A percentile compares a stretch with the other conserved stretches of the same genome.
phyloP scores from a whole-genome alignment of 2,888 invertebrate genomes.

The Neria commutata region DNA sequence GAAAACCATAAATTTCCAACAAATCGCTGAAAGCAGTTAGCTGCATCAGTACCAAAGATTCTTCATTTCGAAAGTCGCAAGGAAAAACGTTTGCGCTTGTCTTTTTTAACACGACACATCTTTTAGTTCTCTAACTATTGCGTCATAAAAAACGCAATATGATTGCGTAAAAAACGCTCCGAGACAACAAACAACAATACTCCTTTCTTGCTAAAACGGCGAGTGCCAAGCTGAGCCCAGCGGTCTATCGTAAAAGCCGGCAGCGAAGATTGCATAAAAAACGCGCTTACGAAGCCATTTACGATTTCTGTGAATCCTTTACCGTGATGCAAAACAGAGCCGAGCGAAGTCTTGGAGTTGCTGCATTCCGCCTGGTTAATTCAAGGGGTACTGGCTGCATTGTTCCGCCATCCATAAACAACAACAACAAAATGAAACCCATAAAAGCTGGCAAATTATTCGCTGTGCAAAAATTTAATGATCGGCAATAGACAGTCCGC shows the following conservation, averaged over 20 bases:
- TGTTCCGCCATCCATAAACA: constrained; percentile 4
- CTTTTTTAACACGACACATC: no score
- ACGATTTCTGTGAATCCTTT: constrained; percentile 38
- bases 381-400: constrained; percentile 10
- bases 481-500: no score
- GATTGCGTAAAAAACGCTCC: constrained; percentile 35
- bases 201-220: constrained; percentile 11
- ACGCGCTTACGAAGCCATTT: constrained; percentile 32
- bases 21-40: no score
- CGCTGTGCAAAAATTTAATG: not conserved
- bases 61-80: no score
- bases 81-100: constrained; percentile 10
- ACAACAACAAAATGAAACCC: constrained; percentile 2
- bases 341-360: constrained; percentile 21
- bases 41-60: no score
- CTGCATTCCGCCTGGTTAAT: constrained; percentile 12
- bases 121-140: not conserved
- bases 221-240: not conserved
- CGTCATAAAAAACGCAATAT: constrained; percentile 31
- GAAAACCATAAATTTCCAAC: no score
- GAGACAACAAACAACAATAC: constrained; percentile 11
- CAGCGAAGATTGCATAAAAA: constrained; percentile 51
- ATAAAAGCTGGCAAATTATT: constrained; percentile 21
- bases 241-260: constrained; percentile 27
- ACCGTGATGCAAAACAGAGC: constrained; percentile 23